phyloP scores from a whole-genome alignment of 2,113 vertebrate genomes.

The Natator depressus region DNA sequence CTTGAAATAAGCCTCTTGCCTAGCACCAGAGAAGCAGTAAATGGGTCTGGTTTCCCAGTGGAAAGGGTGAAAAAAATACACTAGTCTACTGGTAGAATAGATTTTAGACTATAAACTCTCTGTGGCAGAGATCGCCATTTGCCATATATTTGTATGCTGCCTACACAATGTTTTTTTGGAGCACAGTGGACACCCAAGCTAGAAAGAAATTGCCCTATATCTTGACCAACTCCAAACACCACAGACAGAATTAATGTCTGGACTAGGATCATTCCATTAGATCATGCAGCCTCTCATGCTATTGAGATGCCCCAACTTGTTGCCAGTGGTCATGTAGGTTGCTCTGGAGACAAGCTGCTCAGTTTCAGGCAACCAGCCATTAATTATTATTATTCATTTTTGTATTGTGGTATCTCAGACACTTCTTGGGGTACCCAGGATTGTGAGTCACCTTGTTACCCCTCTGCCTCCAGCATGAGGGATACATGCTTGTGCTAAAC shows the following conservation, averaged over 20 bases:
- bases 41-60: rapidly evolving
- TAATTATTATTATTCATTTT: neutral
- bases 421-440: too few relatives aligned
- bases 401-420: too few relatives aligned
- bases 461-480: too few relatives aligned
- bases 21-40: neutral
- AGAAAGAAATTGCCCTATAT: neutral
- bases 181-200: neutral
- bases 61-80: neutral
- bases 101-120: neutral
- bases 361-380: neutral
- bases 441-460: too few relatives aligned
- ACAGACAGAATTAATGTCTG: neutral
- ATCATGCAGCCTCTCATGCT: neutral
- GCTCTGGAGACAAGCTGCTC: neutral
- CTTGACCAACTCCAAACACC: neutral
- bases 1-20: neutral
- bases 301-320: neutral
- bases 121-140: neutral
- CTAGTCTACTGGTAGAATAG: neutral
- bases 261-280: neutral
- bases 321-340: neutral
- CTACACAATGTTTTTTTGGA: neutral
- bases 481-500: too few relatives aligned
- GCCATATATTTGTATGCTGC: neutral